A percentile compares a stretch with the other conserved stretches of the same genome.
These are phyloP conservation scores for Muschampia plurimacula DNA, from an alignment of 2,888 invertebrate species.

Conservation along the genomic window DNA sequence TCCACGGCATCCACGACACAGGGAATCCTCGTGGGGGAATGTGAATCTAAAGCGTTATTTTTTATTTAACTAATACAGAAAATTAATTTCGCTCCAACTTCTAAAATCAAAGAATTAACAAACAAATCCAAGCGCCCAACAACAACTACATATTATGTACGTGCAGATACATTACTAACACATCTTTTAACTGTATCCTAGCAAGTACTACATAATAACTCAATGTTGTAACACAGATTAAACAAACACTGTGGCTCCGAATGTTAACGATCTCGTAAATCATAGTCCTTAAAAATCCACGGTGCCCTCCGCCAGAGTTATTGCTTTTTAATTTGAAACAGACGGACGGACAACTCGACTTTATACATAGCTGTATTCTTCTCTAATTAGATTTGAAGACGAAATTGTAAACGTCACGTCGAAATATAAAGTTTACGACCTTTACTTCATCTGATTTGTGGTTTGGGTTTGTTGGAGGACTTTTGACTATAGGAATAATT, in stretches of 20 bases:
- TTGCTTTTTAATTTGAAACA: constrained; percentile 68
- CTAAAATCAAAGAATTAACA: no score
- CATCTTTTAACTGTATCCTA: no score
- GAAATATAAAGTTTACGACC: constrained; percentile 29
- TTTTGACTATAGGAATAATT: no score
- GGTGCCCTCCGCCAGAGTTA: constrained; percentile 52
- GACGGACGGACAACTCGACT: constrained; percentile 52
- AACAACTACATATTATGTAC: no score
- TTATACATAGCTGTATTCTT: constrained; percentile 49
- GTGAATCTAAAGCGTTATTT: no score
- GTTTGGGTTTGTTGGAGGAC: not conserved
- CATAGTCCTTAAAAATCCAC: constrained; percentile 52
- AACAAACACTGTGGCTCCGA: constrained; percentile 32
- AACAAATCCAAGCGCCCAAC: no score
- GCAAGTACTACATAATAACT: no score
- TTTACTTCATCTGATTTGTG: constrained; percentile 6
- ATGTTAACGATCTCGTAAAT: constrained; percentile 57
- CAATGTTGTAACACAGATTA: constrained; percentile 4
- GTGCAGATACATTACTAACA: no score
- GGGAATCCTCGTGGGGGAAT: no score
- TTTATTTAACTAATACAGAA: no score
- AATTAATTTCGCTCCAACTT: no score
- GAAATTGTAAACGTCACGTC: constrained; percentile 34
- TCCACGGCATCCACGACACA: no score
- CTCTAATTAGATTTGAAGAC: constrained; percentile 56